Conservation (phyloP, 2,888 invertebrate genomes). For the Orthosia incerta region DNA sequence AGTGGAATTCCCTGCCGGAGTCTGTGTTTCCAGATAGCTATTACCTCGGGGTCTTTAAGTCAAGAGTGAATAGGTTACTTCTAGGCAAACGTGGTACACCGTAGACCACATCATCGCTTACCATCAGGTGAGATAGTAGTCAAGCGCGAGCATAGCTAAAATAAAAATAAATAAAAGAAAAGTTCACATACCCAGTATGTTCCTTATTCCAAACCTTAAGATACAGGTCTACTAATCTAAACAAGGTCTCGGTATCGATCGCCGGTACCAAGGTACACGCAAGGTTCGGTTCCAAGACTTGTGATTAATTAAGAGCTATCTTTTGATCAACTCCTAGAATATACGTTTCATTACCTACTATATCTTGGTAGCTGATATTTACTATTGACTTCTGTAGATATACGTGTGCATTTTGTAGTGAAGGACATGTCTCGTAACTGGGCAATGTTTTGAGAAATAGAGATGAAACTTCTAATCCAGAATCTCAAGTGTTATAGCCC, state of each 20-base stretch:
- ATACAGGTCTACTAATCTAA: neutral
- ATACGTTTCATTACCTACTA: neutral
- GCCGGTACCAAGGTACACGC: neutral
- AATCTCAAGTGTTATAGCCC: too few species aligned
- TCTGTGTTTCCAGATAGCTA: too few species aligned
- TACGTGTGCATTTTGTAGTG: neutral
- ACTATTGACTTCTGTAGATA: neutral
- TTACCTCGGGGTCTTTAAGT: too few species aligned
- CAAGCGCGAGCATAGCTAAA: too few species aligned
- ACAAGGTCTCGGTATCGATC: neutral
- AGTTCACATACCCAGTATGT: too few species aligned
- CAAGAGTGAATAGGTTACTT: too few species aligned
- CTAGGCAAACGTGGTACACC: too few species aligned
- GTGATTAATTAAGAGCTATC: slow-evolving; percentile 11
- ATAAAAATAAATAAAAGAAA: too few species aligned
- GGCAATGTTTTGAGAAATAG: neutral
- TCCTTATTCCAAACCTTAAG: neutral
- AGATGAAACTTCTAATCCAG: neutral
- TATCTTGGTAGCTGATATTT: neutral
- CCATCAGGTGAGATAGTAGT: too few species aligned
- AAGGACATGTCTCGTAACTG: neutral
- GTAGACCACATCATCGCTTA: too few species aligned
- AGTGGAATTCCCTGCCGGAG: too few species aligned
- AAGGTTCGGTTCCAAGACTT: neutral
- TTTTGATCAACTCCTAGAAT: neutral